Evolutionary conservation across 2,888 invertebrate genomes (phyloP).

Genomic region (Nephrotoma appendiculata): DNA sequence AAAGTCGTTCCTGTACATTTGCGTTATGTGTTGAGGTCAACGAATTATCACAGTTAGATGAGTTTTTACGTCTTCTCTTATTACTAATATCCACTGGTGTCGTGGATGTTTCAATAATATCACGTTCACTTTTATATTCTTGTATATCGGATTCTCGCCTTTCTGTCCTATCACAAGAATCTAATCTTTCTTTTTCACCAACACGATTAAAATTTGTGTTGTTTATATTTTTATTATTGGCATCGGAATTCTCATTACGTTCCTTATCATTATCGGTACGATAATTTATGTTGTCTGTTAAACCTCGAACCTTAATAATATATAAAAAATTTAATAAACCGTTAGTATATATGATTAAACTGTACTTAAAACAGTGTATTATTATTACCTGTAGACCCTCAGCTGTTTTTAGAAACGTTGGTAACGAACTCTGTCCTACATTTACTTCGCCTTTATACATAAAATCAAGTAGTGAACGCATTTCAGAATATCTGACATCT

Average conservation of each 20-base stretch:
- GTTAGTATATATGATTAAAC: not conserved
- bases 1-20: constrained; percentile 43
- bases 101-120: constrained; percentile 26
- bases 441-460: constrained; percentile 89
- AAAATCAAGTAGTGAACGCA: constrained; percentile 79
- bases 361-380: not conserved
- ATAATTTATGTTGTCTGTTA: constrained; percentile 53
- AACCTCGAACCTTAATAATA: constrained; percentile 47
- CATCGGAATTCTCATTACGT: constrained; percentile 5
- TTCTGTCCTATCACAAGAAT: constrained; percentile 28
- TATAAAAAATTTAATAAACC: not conserved
- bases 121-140: constrained; percentile 37
- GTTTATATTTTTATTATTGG: not conserved
- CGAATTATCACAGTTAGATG: constrained; percentile 49
- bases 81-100: constrained; percentile 36
- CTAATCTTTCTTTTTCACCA: constrained; percentile 21
- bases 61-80: constrained; percentile 40
- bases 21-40: constrained; percentile 40
- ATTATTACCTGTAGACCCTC: constrained; percentile 65
- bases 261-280: constrained; percentile 29
- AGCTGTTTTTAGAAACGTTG: constrained; percentile 82
- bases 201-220: constrained; percentile 20
- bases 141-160: constrained; percentile 26
- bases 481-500: constrained; percentile 80
- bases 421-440: constrained; percentile 80